These are phyloP conservation scores for Romanogobio albipinnatus DNA, from an alignment of 2,113 vertebrate genomes.

Conservation along the genomic window DNA sequence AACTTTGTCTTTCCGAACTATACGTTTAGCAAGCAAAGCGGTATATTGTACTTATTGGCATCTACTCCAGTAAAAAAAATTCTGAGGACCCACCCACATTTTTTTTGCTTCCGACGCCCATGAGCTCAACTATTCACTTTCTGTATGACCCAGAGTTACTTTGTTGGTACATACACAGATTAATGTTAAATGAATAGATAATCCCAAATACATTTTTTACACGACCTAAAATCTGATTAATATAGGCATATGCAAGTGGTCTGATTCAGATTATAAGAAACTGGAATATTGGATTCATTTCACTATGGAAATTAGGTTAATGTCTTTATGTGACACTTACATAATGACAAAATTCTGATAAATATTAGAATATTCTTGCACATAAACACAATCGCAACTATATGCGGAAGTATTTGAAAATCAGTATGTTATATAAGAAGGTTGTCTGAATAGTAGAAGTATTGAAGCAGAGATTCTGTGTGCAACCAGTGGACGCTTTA, in stretches of 20 bases:
- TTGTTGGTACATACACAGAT: too few relatives aligned
- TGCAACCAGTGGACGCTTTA: background rate
- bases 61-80: too few relatives aligned
- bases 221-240: too few relatives aligned
- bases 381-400: background rate
- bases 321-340: background rate
- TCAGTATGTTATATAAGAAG: background rate
- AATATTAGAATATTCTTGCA: background rate
- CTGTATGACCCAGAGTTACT: too few relatives aligned
- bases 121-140: too few relatives aligned
- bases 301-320: background rate
- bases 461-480: background rate
- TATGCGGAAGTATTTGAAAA: background rate
- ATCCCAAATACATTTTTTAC: background rate
- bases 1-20: too few relatives aligned
- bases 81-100: too few relatives aligned
- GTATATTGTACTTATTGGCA: too few relatives aligned
- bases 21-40: too few relatives aligned
- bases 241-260: background rate
- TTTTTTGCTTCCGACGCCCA: too few relatives aligned
- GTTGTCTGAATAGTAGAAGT: background rate
- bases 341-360: background rate
- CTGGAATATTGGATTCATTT: background rate
- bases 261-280: background rate
- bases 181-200: background rate